Evolutionary conservation across 2,888 invertebrate genomes (phyloP), one percentile per base, ranked within the genome.

Genomic region (Coelinius sp.): DNA sequence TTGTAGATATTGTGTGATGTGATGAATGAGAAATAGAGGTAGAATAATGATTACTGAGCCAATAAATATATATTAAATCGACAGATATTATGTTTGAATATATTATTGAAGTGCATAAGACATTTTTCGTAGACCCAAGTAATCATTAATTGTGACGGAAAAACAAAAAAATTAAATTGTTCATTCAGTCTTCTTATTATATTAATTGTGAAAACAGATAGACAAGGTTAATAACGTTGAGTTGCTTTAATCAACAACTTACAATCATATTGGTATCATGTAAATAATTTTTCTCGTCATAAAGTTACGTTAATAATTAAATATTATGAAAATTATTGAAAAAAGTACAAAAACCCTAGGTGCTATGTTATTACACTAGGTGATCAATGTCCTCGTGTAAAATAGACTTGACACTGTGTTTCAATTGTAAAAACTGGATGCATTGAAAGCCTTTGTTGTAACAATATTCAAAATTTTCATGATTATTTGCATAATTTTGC

Each of bases 321-420:
- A 82, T 83, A 84, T 83, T 82, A 84, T 79, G 84, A 83, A 84
- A 86, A 86, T 86, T 85, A 86, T 85, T 86, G 83, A 83, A 85
- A 86, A 78, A 79, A 79, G 79, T 86, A 87, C 87, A 86, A 87
- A 86, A 83, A 84, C 85, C 85, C 84, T 87, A 87, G 87, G 87
- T 87, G 87, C 87, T 87, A 87, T 83, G 84, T 85, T 84, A 82
- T 87, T 86, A 87, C 81, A 83, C 84, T 87, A 86, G 84, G 82
- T 83, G 80, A 79, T 78, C 79, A 31, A 69, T 68, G 73, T 74
- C 73, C 74, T 72, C 72, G 70, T 59, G 44, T 46, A 14, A 24
- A 73, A 49, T 71, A 70, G 67, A 73, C 75, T 76, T 75, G 71
- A 66, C 52, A 74, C 27, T n/a, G n/a, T n/a, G n/a, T 53, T 68